Base-by-base conservation (phyloP, 2,888 invertebrate genomes). In the Acrocera orbiculus region DNA sequence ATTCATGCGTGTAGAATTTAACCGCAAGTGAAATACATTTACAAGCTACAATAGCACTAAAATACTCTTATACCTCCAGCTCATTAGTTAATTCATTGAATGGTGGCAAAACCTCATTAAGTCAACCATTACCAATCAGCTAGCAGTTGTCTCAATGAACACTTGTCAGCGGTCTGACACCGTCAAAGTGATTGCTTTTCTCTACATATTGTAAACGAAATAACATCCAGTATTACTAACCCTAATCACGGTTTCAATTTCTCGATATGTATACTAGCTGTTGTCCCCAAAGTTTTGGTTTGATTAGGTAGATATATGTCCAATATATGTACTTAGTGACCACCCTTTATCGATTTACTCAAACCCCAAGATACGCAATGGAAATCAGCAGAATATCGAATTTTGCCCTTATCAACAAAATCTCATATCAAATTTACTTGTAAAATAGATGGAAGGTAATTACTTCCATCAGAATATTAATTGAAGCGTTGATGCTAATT, bases 401-500 rank as follows among this genome's bases (percentile, higher is more conserved):
- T 8, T 9, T 22, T 22, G 22, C 22, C 26, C 20, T 17, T 16
- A 14, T 20, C 16, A 14, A 17, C 23, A 19, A n/a, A n/a, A 10
- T 14, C n/a, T 20, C 11, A n/a, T 24, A 15, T 13, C 27, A 27
- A 7, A 27, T 27, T 13, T 11, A 5, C 19, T 26, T 20, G 27
- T 17, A n/a, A n/a, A n/a, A n/a, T n/a, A n/a, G n/a, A n/a, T n/a
- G n/a, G n/a, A n/a, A n/a, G n/a, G n/a, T n/a, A n/a, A n/a, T n/a
- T n/a, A n/a, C n/a, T n/a, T 22, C 25, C 29, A 35, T 50, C 52
- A 55, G 49, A 57, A 57, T 57, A 57, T 56, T 57, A 53, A 58
- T 58, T 57, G 54, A 58, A 55, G 55, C 56, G 52, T 54, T 52
- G 52, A 53, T 53, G 57, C 54, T 58, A 58, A 58, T 58, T 58